Percentiles rank a stretch among this genome's conserved stretches.
Evolutionary conservation across 2,113 vertebrate species (phyloP).

Genomic region (Istiophorus platypterus): DNA sequence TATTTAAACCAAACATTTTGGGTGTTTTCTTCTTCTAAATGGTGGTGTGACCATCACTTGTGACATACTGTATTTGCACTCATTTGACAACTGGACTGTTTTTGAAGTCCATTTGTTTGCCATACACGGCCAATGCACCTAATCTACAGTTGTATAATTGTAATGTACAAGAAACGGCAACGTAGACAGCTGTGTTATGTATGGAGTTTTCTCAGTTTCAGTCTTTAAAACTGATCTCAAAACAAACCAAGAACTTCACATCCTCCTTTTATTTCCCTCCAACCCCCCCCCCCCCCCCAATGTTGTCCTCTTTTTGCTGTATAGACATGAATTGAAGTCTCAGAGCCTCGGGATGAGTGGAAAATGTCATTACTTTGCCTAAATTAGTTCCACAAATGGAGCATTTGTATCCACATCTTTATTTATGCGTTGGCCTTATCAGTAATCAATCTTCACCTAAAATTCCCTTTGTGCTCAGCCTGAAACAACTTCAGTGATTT

Average conservation of each 20-base stretch:
- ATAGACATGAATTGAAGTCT: too few species aligned
- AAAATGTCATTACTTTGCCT: not conserved
- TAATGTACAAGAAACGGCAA: not conserved
- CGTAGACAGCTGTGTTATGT: too few species aligned
- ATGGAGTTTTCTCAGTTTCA: too few species aligned
- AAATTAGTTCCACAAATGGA: not conserved
- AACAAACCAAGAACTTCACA: too few species aligned
- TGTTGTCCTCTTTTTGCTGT: too few species aligned
- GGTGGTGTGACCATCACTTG: too few species aligned
- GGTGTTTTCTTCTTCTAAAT: too few species aligned
- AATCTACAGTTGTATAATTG: not conserved
- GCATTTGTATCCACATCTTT: not conserved
- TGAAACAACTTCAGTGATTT: not conserved
- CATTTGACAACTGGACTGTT: too few species aligned
- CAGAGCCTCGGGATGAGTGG: not conserved
- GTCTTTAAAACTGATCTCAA: too few species aligned
- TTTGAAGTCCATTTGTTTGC: not conserved
- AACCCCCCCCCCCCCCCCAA: too few species aligned
- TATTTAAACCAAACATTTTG: not conserved
- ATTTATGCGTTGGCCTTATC: not conserved
- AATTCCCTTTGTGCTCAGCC: not conserved
- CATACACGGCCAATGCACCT: not conserved
- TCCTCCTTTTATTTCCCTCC: too few species aligned
- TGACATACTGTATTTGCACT: too few species aligned
- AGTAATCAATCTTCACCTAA: not conserved